Percentiles rank a stretch among this genome's conserved stretches.
Conservation (phyloP, 2,888 invertebrate species). For the Patella ulyssiponensis region DNA sequence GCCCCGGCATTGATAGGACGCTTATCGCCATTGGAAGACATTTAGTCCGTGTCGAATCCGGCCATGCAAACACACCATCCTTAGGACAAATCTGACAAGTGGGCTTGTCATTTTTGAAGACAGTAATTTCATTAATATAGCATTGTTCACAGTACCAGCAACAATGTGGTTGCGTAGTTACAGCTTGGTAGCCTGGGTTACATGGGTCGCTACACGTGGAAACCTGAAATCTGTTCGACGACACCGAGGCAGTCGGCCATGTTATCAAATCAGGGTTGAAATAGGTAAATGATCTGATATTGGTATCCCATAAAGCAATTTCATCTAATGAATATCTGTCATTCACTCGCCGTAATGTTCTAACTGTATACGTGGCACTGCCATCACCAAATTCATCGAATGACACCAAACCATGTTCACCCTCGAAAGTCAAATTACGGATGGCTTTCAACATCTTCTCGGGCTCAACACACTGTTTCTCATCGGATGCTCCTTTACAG, state of each 20-base stretch:
- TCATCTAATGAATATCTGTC: conserved; percentile 16
- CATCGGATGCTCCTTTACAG: conserved; percentile 26
- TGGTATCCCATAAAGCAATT: conserved; percentile 40
- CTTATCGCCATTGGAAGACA: conserved; percentile 32
- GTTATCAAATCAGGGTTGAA: conserved; percentile 13
- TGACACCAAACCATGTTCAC: conserved; percentile 31
- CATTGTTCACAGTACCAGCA: conserved; percentile 55
- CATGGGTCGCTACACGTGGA: conserved; percentile 44
- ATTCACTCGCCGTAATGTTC: conserved; percentile 21
- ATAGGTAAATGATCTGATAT: conserved; percentile 13
- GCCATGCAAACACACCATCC: conserved; percentile 37
- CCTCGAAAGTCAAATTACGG: conserved; percentile 31
- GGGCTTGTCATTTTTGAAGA: conserved; percentile 21
- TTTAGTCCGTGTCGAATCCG: conserved; percentile 32
- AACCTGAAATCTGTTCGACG: neutral
- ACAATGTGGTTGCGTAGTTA: conserved; percentile 41
- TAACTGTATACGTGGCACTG: conserved; percentile 32
- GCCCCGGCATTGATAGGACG: conserved; percentile 24
- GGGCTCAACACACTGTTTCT: conserved; percentile 26
- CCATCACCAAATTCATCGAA: conserved; percentile 42
- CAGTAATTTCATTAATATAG: conserved; percentile 40
- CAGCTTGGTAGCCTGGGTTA: conserved; percentile 35
- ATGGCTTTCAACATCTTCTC: conserved; percentile 22
- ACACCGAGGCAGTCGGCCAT: conserved; percentile 15
- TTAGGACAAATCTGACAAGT: conserved; percentile 37